These are phyloP conservation scores for Forficula auricularia DNA, from an alignment of 1,140 invertebrate species.

Conservation along the genomic window DNA sequence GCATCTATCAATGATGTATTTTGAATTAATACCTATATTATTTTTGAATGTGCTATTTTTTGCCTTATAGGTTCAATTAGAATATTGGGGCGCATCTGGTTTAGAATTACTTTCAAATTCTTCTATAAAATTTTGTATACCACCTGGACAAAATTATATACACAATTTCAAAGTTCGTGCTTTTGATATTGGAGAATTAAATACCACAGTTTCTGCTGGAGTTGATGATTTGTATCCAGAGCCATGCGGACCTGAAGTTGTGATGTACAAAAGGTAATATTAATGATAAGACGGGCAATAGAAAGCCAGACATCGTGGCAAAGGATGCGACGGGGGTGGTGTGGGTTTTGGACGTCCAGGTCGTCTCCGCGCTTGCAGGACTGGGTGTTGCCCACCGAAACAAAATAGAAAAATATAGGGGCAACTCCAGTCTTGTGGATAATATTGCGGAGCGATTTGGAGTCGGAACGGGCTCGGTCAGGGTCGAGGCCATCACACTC, in stretches of 20 bases:
- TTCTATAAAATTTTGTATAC: conserved; percentile 24
- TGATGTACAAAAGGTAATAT: conserved; percentile 27
- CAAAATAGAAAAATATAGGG: no score
- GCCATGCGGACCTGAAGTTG: conserved; percentile 29
- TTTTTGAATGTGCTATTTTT: no score
- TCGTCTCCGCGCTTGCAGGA: no score
- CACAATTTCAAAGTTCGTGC: conserved; percentile 33
- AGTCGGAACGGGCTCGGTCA: no score
- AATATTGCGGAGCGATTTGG: no score
- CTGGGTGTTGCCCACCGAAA: no score
- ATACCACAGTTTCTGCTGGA: conserved; percentile 38
- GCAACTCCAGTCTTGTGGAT: no score
- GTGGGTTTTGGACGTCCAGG: no score
- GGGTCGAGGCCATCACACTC: no score
- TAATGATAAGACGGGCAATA: conserved; percentile 2
- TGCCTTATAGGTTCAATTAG: background rate
- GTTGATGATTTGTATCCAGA: conserved; percentile 27
- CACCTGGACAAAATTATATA: conserved; percentile 26
- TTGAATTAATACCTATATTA: background rate
- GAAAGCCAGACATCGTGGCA: no score
- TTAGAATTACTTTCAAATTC: conserved; percentile 20
- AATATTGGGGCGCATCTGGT: background rate
- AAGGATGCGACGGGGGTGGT: no score
- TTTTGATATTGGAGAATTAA: conserved; percentile 32
- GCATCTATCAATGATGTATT: conserved; percentile 12